Evolutionary conservation across 2,888 invertebrate genomes (phyloP).

Genomic region (Macrophya annulata): DNA sequence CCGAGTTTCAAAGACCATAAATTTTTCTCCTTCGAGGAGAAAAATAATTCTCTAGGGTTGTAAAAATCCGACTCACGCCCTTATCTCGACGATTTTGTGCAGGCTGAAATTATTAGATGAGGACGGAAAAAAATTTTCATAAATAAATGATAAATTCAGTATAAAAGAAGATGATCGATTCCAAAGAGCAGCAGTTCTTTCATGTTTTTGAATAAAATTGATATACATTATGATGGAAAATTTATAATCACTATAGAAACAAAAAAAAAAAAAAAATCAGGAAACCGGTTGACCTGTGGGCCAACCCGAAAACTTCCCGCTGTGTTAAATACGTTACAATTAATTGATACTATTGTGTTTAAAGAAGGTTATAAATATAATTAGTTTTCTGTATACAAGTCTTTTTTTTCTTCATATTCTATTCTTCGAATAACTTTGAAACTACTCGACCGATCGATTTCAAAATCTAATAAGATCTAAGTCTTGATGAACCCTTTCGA

Average conservation of each 20-base stretch:
- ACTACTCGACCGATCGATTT: too few species aligned
- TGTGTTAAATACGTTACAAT: too few species aligned
- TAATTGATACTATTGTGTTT: too few species aligned
- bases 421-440: too few species aligned
- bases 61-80: not conserved
- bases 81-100: not conserved
- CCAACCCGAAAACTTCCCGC: too few species aligned
- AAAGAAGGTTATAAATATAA: too few species aligned
- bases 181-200: not conserved
- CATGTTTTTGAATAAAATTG: not conserved
- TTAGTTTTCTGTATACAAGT: too few species aligned
- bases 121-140: not conserved
- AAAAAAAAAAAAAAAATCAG: not conserved
- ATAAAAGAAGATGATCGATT: not conserved
- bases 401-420: too few species aligned
- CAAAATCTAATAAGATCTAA: too few species aligned
- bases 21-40: not conserved
- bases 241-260: too few species aligned
- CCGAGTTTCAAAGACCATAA: conserved; percentile 1
- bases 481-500: too few species aligned
- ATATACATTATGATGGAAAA: not conserved
- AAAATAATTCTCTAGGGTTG: conserved; percentile 17
- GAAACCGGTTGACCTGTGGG: too few species aligned
- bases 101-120: not conserved
- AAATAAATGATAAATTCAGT: not conserved